Base-by-base conservation (phyloP, 2,797 vertebrate genomes). In the Hapalemur alaotrensis region DNA sequence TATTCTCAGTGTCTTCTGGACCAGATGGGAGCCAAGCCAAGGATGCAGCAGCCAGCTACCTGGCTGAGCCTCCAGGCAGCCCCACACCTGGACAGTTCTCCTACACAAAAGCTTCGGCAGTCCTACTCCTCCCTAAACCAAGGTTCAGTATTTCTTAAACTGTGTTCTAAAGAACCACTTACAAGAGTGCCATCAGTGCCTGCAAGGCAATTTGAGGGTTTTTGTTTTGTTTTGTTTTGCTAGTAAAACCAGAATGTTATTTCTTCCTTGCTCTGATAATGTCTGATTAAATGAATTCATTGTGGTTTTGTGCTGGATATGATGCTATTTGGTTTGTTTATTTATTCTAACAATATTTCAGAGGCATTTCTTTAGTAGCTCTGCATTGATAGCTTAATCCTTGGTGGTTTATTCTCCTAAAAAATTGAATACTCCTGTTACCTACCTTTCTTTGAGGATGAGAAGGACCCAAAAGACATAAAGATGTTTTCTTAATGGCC, bases 221-320 rank as follows among this genome's bases (percentile, higher is more conserved):
- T 67, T 72, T 41, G 43, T 59, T 41, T 25, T 30, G 30, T 23
- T 43, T 22, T 76, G 28, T 38, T 38, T 25, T 59, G 30, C 46
- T 69, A 73, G 87, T 90, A 90, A 95, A 96, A 87, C 48, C 25
- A 9, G 38, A 73, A 86, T 82, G 32, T 61, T 87, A 48, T 88
- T 80, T 94, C 63, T 89, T 96, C 69, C 84, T 89, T 84, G n/a
- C 70, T 75, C 78, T 48, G 50, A 52, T 72, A 38, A 85, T 76
- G 9, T 90, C 81, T 67, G 65, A 73, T 81, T 86, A 93, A 91
- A 76, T 96, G 54, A 81, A 69, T 50, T 84, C 73, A 28, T 72
- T 91, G 43, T 90, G 25, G 57, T 28, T 93, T 83, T 89, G 61
- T 75, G 54, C 61, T 86, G 4, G 25, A 35, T 67, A 30, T 81